Conservation (phyloP, 1,140 invertebrate genomes). For the Arctopsyche grandis region DNA sequence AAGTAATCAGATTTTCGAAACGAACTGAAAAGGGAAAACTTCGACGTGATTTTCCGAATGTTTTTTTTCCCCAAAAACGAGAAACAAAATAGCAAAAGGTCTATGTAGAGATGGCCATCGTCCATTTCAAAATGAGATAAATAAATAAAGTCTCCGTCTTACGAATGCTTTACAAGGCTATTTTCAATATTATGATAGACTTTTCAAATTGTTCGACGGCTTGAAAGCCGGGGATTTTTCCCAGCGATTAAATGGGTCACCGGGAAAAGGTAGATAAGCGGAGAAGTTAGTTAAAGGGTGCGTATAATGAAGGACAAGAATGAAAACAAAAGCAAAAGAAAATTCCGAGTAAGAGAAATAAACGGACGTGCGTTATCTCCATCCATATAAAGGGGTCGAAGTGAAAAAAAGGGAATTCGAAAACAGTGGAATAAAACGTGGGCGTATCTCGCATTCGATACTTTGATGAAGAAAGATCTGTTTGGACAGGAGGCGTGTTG, state of each 20-base stretch:
- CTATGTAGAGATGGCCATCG: too few relatives aligned
- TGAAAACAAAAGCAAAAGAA: too few relatives aligned
- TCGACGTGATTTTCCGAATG: too few relatives aligned
- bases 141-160: too few relatives aligned
- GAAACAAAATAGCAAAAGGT: too few relatives aligned
- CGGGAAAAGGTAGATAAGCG: slow-evolving; percentile 4
- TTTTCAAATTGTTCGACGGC: not conserved
- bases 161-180: not conserved
- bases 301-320: too few relatives aligned
- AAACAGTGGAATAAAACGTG: not conserved
- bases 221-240: not conserved
- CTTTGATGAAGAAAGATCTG: slow-evolving; percentile 29
- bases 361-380: not conserved
- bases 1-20: slow-evolving; percentile 24
- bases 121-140: too few relatives aligned
- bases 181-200: not conserved
- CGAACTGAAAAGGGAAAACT: not conserved
- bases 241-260: not conserved
- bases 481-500: slow-evolving; percentile 5
- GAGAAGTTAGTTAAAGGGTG: not conserved
- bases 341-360: too few relatives aligned
- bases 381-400: not conserved
- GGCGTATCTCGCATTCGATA: slow-evolving; percentile 17
- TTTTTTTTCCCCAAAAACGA: too few relatives aligned
- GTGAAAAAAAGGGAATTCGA: not conserved